Conservation (phyloP, 2,888 invertebrate genomes). For the Smittia aterrima region DNA sequence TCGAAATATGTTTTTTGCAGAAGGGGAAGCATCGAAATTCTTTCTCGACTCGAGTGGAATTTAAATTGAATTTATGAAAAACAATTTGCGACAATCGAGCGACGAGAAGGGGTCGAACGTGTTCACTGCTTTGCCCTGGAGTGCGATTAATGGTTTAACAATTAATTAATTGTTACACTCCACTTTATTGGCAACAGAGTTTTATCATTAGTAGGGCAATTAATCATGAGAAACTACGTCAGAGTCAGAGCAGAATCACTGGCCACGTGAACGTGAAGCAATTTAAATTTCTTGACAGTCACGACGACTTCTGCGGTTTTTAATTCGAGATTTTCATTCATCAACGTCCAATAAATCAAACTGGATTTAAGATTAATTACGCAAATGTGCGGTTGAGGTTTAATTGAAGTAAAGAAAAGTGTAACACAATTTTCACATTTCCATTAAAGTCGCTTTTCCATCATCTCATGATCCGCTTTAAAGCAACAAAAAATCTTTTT, state of each 20-base stretch:
- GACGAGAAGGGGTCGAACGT: not conserved
- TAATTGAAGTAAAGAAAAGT: slow-evolving; percentile 10
- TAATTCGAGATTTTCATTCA: not conserved
- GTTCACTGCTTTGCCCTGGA: not conserved
- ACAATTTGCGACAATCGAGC: not conserved
- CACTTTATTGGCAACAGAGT: slow-evolving; percentile 2
- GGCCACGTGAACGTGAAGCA: not conserved
- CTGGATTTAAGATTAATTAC: slow-evolving; percentile 18
- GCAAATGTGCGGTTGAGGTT: slow-evolving; percentile 6
- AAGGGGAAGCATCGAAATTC: not conserved
- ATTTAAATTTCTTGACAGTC: slow-evolving; percentile 2
- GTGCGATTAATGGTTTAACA: slow-evolving; percentile 3
- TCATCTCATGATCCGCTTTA: slow-evolving; percentile 25
- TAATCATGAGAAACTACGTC: slow-evolving; percentile 5
- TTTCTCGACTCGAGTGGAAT: not conserved
- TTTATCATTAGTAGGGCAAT: not conserved
- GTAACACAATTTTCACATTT: not conserved
- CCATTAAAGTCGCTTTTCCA: slow-evolving; percentile 8
- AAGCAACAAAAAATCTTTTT: not conserved
- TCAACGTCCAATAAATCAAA: slow-evolving; percentile 6
- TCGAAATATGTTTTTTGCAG: not conserved
- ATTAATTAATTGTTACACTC: slow-evolving; percentile 2
- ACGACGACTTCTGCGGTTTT: not conserved
- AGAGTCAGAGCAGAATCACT: not conserved
- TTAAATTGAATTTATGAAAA: slow-evolving; percentile 2